Conservation (phyloP, 1,140 invertebrate genomes). For the Drosophila truncata region DNA sequence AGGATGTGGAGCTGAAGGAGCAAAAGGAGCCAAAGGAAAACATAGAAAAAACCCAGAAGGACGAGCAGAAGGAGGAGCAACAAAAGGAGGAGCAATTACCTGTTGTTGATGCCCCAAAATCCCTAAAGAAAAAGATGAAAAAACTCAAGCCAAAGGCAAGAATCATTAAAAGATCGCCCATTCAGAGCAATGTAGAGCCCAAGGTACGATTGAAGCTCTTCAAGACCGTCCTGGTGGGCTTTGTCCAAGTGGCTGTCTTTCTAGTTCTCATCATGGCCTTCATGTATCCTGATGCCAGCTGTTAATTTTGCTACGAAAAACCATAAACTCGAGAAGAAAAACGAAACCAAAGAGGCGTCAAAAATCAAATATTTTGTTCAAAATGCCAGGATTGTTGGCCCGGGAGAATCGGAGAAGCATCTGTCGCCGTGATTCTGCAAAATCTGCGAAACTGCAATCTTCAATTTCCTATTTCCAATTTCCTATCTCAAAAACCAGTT, state of each 20-base stretch:
- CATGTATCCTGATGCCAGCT: constrained; percentile 70
- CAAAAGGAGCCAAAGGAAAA: not conserved
- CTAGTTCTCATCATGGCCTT: constrained; percentile 76
- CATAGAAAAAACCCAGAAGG: not conserved
- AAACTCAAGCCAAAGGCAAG: not conserved
- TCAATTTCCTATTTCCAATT: not conserved
- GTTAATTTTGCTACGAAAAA: constrained; percentile 16
- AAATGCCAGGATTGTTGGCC: not conserved
- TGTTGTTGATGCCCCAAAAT: not conserved
- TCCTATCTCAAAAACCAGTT: not conserved
- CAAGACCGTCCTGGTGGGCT: constrained; percentile 66
- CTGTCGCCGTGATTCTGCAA: too few species aligned
- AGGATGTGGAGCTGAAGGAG: not conserved
- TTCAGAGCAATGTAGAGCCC: constrained; percentile 28
- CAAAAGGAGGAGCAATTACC: not conserved
- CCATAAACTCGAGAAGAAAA: not conserved
- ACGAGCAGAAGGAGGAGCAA: not conserved
- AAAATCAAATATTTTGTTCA: constrained; percentile 1
- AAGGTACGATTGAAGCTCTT: constrained; percentile 54
- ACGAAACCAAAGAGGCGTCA: not conserved
- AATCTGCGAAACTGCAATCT: not conserved
- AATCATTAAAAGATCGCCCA: constrained; percentile 2
- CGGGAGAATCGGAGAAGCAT: not conserved
- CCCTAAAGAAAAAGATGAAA: too few species aligned
- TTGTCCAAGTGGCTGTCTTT: constrained; percentile 67